Conservation (phyloP, 1,140 invertebrate genomes). For the Drosophila bifasciata region DNA sequence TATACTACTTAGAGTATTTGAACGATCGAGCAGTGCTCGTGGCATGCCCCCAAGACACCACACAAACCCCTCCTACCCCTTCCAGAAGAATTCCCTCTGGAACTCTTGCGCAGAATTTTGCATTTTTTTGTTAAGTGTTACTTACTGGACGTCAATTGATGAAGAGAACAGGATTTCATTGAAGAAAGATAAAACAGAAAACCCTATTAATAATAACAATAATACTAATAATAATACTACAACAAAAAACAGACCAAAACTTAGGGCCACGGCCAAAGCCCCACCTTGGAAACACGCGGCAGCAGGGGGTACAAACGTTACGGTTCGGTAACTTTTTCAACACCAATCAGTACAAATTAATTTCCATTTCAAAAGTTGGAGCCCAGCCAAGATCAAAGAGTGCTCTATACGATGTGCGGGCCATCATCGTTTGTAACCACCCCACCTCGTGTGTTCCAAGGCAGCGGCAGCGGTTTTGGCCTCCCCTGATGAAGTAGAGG, state of each 20-base stretch:
- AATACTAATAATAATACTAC: slow-evolving; percentile 25
- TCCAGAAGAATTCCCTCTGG: slow-evolving; percentile 31
- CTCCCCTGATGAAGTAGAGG: slow-evolving; percentile 5
- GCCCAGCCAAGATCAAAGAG: slow-evolving; percentile 35
- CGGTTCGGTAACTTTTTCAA: slow-evolving; percentile 35
- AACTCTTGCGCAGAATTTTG: slow-evolving; percentile 78
- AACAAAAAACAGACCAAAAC: slow-evolving; percentile 53
- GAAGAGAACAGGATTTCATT: slow-evolving; percentile 35
- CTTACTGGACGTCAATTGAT: slow-evolving; percentile 70
- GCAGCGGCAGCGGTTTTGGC: slow-evolving; percentile 15
- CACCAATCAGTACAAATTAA: slow-evolving; percentile 82
- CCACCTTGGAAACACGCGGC: slow-evolving; percentile 17
- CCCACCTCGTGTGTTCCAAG: slow-evolving; percentile 10
- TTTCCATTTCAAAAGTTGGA: slow-evolving; percentile 73
- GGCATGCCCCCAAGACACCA: slow-evolving; percentile 15
- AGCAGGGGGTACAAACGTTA: slow-evolving; percentile 37
- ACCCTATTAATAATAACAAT: slow-evolving; percentile 23
- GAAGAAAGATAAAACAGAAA: slow-evolving; percentile 41
- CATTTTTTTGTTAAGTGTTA: slow-evolving; percentile 75
- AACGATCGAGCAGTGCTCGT: slow-evolving; percentile 69
- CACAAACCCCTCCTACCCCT: slow-evolving; percentile 18
- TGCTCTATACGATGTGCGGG: slow-evolving; percentile 14
- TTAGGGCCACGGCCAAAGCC: slow-evolving; percentile 16
- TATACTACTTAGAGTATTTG: slow-evolving; percentile 78
- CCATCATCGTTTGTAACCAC: slow-evolving; percentile 34